Evolutionary conservation across 2,113 vertebrate genomes (phyloP).

Genomic region (Dasyurus viverrinus): DNA sequence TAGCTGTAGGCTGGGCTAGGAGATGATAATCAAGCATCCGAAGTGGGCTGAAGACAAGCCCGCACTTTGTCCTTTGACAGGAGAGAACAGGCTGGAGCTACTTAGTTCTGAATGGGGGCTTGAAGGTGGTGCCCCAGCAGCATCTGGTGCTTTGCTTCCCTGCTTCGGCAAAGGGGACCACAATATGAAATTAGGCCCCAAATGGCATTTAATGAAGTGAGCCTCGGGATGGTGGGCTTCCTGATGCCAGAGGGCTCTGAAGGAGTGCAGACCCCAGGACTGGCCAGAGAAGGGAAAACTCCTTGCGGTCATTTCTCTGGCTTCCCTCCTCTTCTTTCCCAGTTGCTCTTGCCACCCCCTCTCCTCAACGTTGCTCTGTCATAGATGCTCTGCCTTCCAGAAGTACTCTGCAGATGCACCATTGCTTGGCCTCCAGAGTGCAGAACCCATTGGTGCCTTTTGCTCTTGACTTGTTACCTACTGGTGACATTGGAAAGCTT

Average conservation of each 20-base stretch:
- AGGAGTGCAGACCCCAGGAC: slow-evolving; percentile 20
- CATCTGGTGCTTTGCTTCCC: slow-evolving; percentile 79
- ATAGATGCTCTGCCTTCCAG: neutral
- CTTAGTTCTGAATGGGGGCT: slow-evolving; percentile 79
- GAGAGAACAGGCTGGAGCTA: slow-evolving; percentile 73
- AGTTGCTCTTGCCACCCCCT: neutral
- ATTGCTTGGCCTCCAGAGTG: neutral
- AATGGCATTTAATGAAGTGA: slow-evolving; percentile 79
- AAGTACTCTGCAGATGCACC: too few species aligned
- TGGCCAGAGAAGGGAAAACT: slow-evolving; percentile 60
- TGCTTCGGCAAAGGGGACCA: slow-evolving; percentile 67
- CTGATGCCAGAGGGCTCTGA: neutral
- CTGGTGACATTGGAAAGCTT: slow-evolving; percentile 50
- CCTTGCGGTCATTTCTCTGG: slow-evolving; percentile 22
- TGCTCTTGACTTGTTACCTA: neutral
- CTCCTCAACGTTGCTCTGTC: neutral
- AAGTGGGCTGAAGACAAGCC: slow-evolving; percentile 83
- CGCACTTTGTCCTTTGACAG: slow-evolving; percentile 82
- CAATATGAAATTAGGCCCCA: slow-evolving; percentile 76
- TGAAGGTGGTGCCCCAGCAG: slow-evolving; percentile 72
- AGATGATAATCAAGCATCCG: slow-evolving; percentile 83
- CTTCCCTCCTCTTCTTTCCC: neutral
- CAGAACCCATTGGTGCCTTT: neutral
- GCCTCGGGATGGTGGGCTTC: slow-evolving; percentile 70
- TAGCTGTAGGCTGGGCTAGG: slow-evolving; percentile 78